Evolutionary conservation across 2,888 invertebrate genomes (phyloP).

Genomic region (Mongoloraphidia duomilia): DNA sequence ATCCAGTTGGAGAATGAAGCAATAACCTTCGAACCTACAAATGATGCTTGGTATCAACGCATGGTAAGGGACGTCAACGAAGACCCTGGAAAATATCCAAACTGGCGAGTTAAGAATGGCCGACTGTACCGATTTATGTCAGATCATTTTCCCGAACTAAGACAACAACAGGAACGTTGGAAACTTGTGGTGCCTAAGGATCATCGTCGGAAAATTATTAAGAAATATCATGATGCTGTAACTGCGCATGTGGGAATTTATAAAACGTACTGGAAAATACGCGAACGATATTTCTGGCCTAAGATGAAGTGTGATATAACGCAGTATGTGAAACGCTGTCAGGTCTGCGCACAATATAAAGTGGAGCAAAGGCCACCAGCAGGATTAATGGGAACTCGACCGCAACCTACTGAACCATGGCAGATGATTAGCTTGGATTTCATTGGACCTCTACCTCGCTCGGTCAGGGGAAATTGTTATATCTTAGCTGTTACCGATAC

Average conservation of each 20-base stretch:
- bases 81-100: too few species aligned
- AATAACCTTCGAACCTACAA: too few species aligned
- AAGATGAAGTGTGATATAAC: constrained; percentile 4
- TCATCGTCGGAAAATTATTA: neutral
- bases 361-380: constrained; percentile 7
- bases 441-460: constrained; percentile 10
- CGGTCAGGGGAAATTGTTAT: constrained; percentile 7
- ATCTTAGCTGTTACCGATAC: constrained; percentile 11
- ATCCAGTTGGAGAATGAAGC: too few species aligned
- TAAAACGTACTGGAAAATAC: constrained; percentile 5
- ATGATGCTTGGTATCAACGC: too few species aligned
- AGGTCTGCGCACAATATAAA: constrained; percentile 5
- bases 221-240: constrained; percentile 1
- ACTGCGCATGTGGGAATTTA: constrained; percentile 6
- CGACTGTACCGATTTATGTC: too few species aligned
- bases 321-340: constrained; percentile 1
- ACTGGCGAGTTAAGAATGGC: too few species aligned
- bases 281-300: constrained; percentile 5
- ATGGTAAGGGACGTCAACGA: too few species aligned
- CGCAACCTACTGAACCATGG: constrained; percentile 6
- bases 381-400: constrained; percentile 7
- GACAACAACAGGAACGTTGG: neutral
- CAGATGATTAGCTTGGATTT: constrained; percentile 10
- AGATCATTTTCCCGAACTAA: neutral
- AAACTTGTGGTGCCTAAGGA: constrained; percentile 1